Percentiles rank a stretch among this genome's conserved stretches.
Evolutionary conservation across 2,797 vertebrate genomes (phyloP).

Genomic region (Sebastes goodei): DNA sequence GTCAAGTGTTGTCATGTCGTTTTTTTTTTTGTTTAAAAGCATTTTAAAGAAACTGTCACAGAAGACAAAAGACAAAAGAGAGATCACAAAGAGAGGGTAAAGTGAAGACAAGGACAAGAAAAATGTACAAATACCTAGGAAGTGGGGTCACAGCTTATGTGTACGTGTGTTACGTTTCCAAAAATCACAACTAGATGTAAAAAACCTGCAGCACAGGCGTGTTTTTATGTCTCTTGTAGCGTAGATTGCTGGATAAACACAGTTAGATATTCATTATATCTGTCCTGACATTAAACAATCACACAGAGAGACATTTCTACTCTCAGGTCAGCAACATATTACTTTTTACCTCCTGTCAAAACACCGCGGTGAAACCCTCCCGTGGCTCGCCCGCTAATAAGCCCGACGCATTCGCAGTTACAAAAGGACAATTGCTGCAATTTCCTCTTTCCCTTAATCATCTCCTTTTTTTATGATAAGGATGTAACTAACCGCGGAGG

Average conservation of each 20-base stretch:
- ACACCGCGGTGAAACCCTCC: slow-evolving; percentile 34
- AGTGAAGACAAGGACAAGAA: neutral
- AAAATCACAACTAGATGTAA: neutral
- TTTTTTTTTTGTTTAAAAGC: neutral
- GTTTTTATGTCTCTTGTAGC: neutral
- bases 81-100: neutral
- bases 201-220: neutral
- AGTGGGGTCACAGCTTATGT: neutral
- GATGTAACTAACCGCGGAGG: slow-evolving; percentile 75
- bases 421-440: slow-evolving; percentile 71
- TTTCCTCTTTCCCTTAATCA: slow-evolving; percentile 75
- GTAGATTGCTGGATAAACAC: neutral
- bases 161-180: neutral
- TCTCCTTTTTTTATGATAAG: slow-evolving; percentile 78
- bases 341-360: slow-evolving; percentile 33
- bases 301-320: neutral
- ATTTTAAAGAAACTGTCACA: neutral
- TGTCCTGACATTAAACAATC: neutral
- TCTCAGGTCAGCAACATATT: slow-evolving; percentile 7
- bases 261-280: neutral
- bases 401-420: slow-evolving; percentile 42
- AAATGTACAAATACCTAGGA: neutral
- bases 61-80: neutral
- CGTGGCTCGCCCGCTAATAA: slow-evolving; percentile 54
- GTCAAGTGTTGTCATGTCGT: neutral